Evolutionary conservation across 1,140 invertebrate genomes (phyloP).

Genomic region (Zaprionus kolodkinae): DNA sequence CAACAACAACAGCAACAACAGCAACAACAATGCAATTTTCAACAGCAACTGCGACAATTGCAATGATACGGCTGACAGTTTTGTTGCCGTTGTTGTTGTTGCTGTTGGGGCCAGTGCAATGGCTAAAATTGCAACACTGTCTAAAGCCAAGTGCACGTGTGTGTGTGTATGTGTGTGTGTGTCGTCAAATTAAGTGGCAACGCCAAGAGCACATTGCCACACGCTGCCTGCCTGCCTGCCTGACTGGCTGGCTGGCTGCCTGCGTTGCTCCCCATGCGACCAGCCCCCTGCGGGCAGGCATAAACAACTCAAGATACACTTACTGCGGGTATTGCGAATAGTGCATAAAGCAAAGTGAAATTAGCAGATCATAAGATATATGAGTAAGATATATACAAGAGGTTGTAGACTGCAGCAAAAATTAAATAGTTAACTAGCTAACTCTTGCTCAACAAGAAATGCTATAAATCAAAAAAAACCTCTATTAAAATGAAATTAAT

Average conservation of each 20-base stretch:
- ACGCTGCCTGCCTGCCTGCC: slow-evolving; percentile 52
- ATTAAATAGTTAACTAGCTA: no score
- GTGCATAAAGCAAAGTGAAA: neutral
- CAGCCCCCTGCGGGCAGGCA: slow-evolving; percentile 1
- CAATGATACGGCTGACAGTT: slow-evolving; percentile 79
- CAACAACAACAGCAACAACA: slow-evolving; percentile 41
- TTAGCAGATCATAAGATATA: no score
- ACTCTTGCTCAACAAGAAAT: no score
- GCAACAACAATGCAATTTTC: slow-evolving; percentile 35
- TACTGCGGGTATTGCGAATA: neutral
- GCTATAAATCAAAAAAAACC: no score
- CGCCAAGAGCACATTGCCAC: slow-evolving; percentile 65
- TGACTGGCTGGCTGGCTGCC: slow-evolving; percentile 35
- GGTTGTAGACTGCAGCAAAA: no score
- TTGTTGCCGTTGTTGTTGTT: slow-evolving; percentile 19
- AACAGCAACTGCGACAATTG: slow-evolving; percentile 74
- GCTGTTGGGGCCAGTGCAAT: slow-evolving; percentile 51
- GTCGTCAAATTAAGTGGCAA: slow-evolving; percentile 74
- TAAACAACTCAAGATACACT: slow-evolving; percentile 1
- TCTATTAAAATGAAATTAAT: neutral
- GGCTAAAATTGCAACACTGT: slow-evolving; percentile 77
- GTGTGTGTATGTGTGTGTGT: slow-evolving; percentile 31
- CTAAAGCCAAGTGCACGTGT: slow-evolving; percentile 63
- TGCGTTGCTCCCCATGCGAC: neutral
- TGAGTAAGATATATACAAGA: no score